Evolutionary conservation across 2,797 vertebrate genomes (phyloP), one percentile per base, ranked within the genome.

Genomic region (Antennarius maculatus): DNA sequence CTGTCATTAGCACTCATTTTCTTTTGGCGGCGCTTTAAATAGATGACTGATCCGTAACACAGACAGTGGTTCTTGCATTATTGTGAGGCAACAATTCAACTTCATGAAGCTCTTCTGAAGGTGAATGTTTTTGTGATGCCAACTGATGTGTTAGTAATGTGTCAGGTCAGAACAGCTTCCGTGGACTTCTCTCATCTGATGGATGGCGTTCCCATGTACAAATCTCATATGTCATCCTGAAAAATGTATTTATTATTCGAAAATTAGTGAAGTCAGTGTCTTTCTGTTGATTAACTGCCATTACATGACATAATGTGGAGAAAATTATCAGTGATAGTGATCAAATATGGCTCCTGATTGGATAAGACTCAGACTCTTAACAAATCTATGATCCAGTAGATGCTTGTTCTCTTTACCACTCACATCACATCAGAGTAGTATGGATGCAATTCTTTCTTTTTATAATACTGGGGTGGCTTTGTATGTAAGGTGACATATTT

Each of bases 371-470:
- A 23, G 51, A 48, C 55, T 79, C 54, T 72, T 77, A 50, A 75
- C 59, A 68, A 56, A 74, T 69, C 54, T 29, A 66, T 80, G 72
- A 67, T 61, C 47, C 34, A 69, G 81, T 75, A 58, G 58, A 49
- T 47, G 27, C 23, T 54, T 48, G 41, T 39, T 37, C 39, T 41
- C 14, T 18, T 41, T 28, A 28, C 15, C 14, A 10, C 48, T 45
- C 41, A 39, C 18, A 5, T 57, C 49, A 45, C 39, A 49, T 60
- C 46, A 45, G 23, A 23, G 1, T 23, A 23, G 5, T 34, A 28
- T 47, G 14, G 13, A 13, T 16, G 28, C 42, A 39, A 43, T 59
- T 18, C 27, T 41, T 15, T 50, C 23, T 57, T 64, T 52, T 48
- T n/a, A 63, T 63, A 61, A 49, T 47, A 47, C 31, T 28, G 41